Percentiles rank a stretch among this genome's conserved stretches.
Conservation (phyloP, 2,113 vertebrate species). For the Apaloderma vittatum region DNA sequence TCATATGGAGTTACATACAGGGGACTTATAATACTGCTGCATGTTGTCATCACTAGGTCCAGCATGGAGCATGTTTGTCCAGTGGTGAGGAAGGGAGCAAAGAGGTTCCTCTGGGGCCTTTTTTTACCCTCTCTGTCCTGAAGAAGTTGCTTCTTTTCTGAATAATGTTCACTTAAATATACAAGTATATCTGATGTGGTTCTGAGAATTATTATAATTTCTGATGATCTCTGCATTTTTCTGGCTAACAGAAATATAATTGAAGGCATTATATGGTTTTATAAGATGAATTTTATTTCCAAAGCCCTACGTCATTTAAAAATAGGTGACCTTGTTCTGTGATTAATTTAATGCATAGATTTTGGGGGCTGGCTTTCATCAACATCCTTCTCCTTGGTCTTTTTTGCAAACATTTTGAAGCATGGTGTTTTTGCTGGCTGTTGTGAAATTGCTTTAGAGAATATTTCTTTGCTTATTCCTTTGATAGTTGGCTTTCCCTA, state of each 20-base stretch:
- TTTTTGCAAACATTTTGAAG: neutral
- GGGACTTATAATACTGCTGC: neutral
- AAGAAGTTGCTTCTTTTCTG: neutral
- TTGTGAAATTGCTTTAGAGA: neutral
- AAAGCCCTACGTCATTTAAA: neutral
- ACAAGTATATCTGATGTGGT: neutral
- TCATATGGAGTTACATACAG: neutral
- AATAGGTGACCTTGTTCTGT: conserved; percentile 1
- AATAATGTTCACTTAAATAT: neutral
- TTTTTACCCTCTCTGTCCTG: neutral
- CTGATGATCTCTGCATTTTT: conserved; percentile 52
- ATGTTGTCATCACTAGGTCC: neutral
- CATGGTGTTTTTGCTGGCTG: neutral
- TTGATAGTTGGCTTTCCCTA: neutral
- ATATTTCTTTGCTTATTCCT: neutral
- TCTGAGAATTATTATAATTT: neutral
- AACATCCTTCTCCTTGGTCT: neutral
- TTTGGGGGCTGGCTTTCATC: neutral
- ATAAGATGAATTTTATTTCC: conserved; percentile 31
- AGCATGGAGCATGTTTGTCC: neutral
- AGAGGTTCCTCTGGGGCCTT: neutral
- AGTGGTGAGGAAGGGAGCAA: neutral
- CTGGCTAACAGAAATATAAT: conserved; percentile 51
- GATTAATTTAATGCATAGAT: neutral
- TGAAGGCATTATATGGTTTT: conserved; percentile 30